Evolutionary conservation across 2,113 vertebrate species (phyloP), one percentile per base, ranked within the genome.

Genomic region (Epinephelus moara): DNA sequence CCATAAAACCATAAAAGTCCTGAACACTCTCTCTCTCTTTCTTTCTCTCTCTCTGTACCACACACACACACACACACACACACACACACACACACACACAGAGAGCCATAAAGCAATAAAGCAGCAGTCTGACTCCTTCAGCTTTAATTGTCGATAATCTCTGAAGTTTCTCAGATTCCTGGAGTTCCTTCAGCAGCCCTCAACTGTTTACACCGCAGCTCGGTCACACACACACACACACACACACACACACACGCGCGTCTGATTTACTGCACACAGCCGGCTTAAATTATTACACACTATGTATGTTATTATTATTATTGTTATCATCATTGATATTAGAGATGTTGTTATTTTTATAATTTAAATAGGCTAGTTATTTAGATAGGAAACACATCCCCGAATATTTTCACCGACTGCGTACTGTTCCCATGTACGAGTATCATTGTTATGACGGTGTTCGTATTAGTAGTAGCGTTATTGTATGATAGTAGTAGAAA

Each of bases 1-100:
- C 61, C 90, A 94, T 92, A 93, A 93, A 94, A 69, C 90, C 85
- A 93, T 94, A 92, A 94, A 93, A 92, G 88, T 63, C 78, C 72
- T 50, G 68, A 85, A 79, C 73, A 86, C 84, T 56, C 45, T 17
- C 69, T 13, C 61, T 23, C 37, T 23, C 19, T 33, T 70, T 17
- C 42, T 18, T 17, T 30, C 18, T 23, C 61, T 11, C 49, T 50
- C 49, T 18, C 15, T 18, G 15, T 18, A 3, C 4, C 76, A 80
- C 69, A 82, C 71, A 80, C 74, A 78, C 72, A 67, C 53, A 27
- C 50, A 60, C 62, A 40, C 63, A 70, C 80, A 63, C 77, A 40
- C 84, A 47, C 78, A 68, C 68, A 47, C 71, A 69, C 78, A 33
- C 80, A 4, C 72, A 80, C 57, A 60, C 67, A 61, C 59, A 27